These are phyloP conservation scores for Hucho hucho DNA, from an alignment of 2,113 vertebrate species.

Conservation along the genomic window DNA sequence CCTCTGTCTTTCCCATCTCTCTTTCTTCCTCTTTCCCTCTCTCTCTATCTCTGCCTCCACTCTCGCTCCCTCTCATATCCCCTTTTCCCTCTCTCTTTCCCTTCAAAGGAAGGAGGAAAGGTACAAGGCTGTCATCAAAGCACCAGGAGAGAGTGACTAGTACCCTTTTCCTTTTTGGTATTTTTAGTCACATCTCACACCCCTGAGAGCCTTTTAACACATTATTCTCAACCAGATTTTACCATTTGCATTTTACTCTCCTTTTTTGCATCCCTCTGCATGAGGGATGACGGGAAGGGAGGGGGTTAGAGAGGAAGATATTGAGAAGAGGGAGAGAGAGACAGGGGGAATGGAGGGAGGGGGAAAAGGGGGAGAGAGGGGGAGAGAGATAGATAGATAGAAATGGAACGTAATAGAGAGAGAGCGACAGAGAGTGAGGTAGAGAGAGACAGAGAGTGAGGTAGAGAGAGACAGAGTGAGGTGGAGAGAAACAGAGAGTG, in stretches of 20 bases:
- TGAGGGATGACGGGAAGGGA: neutral
- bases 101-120: neutral
- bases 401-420: too few species aligned
- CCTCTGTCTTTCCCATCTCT: too few species aligned
- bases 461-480: too few species aligned
- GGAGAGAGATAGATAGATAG: neutral
- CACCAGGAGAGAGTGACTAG: neutral
- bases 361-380: neutral
- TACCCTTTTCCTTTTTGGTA: neutral
- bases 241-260: too few species aligned
- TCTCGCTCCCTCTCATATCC: neutral
- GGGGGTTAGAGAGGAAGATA: conserved; percentile 26
- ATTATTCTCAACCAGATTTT: neutral
- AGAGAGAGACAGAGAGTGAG: too few species aligned
- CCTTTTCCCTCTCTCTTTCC: too few species aligned
- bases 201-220: neutral
- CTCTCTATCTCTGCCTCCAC: neutral
- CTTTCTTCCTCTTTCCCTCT: too few species aligned
- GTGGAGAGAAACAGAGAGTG: too few species aligned
- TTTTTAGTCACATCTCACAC: neutral
- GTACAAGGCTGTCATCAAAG: neutral
- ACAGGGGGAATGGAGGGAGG: conserved; percentile 7
- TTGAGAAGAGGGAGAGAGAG: neutral
- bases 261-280: neutral
- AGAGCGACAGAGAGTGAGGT: too few species aligned